phyloP scores from a whole-genome alignment of 2,113 vertebrate genomes.

The Suncus etruscus region DNA sequence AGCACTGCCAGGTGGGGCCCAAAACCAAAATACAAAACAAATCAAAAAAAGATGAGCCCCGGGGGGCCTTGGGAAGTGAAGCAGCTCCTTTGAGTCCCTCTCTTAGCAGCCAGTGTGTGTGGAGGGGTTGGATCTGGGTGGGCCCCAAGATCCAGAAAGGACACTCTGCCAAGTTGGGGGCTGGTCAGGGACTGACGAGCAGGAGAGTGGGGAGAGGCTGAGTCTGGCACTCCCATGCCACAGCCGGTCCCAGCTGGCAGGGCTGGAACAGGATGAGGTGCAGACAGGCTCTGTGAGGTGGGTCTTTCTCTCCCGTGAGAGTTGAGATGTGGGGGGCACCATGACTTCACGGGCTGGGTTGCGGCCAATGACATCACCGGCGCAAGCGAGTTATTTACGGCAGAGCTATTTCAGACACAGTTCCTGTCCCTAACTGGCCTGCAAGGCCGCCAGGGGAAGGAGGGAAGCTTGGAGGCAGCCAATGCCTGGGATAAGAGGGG shows the following conservation, averaged over 20 bases:
- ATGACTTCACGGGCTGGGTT: constrained; percentile 74
- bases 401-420: constrained; percentile 85
- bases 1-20: too few species aligned
- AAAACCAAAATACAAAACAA: neutral
- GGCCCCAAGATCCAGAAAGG: too few species aligned
- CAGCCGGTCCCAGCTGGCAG: constrained; percentile 21
- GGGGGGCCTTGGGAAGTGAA: constrained; percentile 35
- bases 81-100: neutral
- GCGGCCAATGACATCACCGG: constrained; percentile 85
- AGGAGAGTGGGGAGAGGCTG: neutral
- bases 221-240: constrained; percentile 24
- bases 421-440: constrained; percentile 70
- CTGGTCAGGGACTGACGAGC: neutral
- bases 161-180: neutral
- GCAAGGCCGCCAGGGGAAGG: neutral
- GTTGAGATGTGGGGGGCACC: constrained; percentile 78
- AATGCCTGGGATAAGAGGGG: too few species aligned
- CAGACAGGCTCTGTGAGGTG: constrained; percentile 37
- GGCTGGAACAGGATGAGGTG: constrained; percentile 23
- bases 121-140: neutral
- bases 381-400: constrained; percentile 84
- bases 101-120: too few species aligned
- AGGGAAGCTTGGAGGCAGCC: neutral
- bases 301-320: constrained; percentile 19
- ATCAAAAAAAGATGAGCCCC: neutral